phyloP scores from a whole-genome alignment of 2,888 invertebrate species.

The Caenorhabditis plicata region DNA sequence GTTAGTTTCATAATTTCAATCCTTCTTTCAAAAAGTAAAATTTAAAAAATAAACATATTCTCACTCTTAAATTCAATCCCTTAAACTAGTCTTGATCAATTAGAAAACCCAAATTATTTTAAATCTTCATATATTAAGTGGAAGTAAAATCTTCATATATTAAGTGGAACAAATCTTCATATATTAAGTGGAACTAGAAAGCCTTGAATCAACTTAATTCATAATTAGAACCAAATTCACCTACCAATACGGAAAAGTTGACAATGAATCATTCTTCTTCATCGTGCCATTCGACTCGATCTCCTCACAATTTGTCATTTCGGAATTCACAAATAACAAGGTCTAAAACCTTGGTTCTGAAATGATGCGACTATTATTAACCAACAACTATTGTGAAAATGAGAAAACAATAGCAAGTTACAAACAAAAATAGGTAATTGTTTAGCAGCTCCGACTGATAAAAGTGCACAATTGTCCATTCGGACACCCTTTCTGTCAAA shows the following conservation, averaged over 20 bases:
- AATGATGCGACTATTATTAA: too few species aligned
- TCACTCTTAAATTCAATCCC: too few species aligned
- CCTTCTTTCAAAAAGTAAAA: too few species aligned
- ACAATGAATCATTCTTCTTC: slow-evolving; percentile 33
- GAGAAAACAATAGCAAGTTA: not conserved
- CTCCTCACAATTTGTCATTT: slow-evolving; percentile 18
- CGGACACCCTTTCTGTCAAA: too few species aligned
- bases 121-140: not conserved
- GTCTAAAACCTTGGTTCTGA: too few species aligned
- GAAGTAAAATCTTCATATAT: not conserved
- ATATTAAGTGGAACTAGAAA: not conserved
- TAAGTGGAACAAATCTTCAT: not conserved
- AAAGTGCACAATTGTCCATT: too few species aligned
- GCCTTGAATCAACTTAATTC: not conserved
- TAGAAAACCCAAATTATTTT: not conserved
- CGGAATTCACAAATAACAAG: too few species aligned
- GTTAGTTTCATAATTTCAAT: too few species aligned
- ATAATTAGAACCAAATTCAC: too few species aligned
- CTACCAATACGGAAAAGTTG: slow-evolving; percentile 31
- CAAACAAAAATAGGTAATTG: too few species aligned
- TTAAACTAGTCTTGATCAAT: not conserved
- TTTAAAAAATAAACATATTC: too few species aligned
- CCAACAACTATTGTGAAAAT: not conserved
- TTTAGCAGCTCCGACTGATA: too few species aligned
- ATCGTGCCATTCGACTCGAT: slow-evolving; percentile 7